Evolutionary conservation across 2,113 vertebrate genomes (phyloP), one percentile per base, ranked within the genome.

Genomic region (Collichthys lucidus): DNA sequence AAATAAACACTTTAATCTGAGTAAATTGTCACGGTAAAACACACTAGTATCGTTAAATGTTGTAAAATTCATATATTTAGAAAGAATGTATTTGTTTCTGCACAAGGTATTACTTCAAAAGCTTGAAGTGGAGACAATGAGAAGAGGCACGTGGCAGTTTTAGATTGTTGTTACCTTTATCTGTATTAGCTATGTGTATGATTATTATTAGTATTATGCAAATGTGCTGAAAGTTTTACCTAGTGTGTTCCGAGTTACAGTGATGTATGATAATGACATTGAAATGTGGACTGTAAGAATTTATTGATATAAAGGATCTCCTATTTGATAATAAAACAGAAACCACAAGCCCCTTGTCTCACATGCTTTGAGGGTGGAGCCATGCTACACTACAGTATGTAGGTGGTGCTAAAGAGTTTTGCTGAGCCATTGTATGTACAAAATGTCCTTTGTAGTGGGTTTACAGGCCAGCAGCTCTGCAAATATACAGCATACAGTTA

Each of bases 311-410:
- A 29, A 29, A 65, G 12, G 24, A 71, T 78, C 68, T 62, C 4
- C 26, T 56, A 62, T 89, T 92, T 89, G 60, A 77, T 91, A 91
- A 90, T 87, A 89, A 87, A 89, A 84, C 6, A 55, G 3, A 79
- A 80, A 82, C 29, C 20, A 40, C 35, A 40, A 40, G 7, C 35
- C 35, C 35, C 35, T 40, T 40, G 8, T 40, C 35, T 40, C 35
- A 5, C 12, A 50, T 14, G 11, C 20, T 11, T 17, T 26, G 44
- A 16, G n/a, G 15, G 53, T 22, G 17, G 16, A 24, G 16, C 26
- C 11, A 19, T 29, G 4, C 19, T 67, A 1, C 3, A 31, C 26
- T 63, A 1, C 10, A 50, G 40, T 0, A 22, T 62, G 16, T 35
- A 44, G 35, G 35, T 2, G 26, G 64, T 24, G 19, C 64, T 71